phyloP scores from a whole-genome alignment of 2,888 invertebrate species.

The Drosophila hawaiiensis region DNA sequence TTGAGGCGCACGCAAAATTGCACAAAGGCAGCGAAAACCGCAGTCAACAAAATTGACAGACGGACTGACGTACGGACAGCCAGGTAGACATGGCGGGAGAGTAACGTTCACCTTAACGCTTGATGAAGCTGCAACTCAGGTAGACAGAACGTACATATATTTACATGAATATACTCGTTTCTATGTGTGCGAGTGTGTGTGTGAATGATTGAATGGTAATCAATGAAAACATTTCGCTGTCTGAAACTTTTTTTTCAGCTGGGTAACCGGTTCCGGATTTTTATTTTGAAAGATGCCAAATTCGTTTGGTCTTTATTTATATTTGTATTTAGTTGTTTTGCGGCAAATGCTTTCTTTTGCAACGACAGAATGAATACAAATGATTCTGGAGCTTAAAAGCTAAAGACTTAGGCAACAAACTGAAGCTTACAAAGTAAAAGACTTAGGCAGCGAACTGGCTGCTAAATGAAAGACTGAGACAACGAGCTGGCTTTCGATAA shows the following conservation, averaged over 20 bases:
- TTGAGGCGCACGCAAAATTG: conserved; percentile 49
- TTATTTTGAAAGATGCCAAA: conserved; percentile 37
- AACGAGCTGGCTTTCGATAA: conserved; percentile 1
- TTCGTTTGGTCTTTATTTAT: conserved; percentile 40
- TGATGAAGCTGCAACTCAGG: conserved; percentile 65
- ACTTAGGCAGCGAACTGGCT: not conserved
- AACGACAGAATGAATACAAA: conserved; percentile 3
- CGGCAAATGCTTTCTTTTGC: conserved; percentile 46
- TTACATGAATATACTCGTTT: not conserved
- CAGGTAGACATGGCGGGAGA: conserved; percentile 13
- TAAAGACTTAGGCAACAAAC: conserved; percentile 48
- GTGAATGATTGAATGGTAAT: conserved; percentile 64
- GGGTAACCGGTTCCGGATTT: conserved; percentile 41
- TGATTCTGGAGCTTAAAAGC: conserved; percentile 9
- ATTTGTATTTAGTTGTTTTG: conserved; percentile 27
- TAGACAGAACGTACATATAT: conserved; percentile 26
- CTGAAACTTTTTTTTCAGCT: conserved; percentile 15
- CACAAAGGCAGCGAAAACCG: conserved; percentile 53
- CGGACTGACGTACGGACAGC: not conserved
- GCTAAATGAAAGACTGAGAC: not conserved
- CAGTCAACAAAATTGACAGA: conserved; percentile 4
- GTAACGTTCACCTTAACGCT: conserved; percentile 38
- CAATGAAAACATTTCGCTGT: conserved; percentile 68
- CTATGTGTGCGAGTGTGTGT: conserved; percentile 8
- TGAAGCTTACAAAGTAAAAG: not conserved